Base-by-base conservation (phyloP, 2,797 vertebrate species). In the Tolypeutes matacus region DNA sequence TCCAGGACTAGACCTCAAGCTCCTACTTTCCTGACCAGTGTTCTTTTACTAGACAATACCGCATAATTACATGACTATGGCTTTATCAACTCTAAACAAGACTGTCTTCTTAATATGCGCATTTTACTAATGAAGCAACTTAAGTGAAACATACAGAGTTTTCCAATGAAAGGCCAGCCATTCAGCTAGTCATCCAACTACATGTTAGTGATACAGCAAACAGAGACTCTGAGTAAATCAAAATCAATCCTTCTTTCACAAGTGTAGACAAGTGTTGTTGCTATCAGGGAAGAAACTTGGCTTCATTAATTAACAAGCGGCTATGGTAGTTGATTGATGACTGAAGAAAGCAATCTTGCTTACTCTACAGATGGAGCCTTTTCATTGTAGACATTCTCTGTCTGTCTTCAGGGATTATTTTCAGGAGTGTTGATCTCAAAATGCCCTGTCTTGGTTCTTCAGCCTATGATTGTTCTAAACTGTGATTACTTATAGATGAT, bases 291-390 rank as follows among this genome's bases (percentile, higher is more conserved):
- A 95, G 93, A 98, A 95, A 95, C 96, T 75, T 92, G 96, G 95
- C 95, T 97, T 97, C 96, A 97, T 98, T 98, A 97, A 98, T 98
- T 97, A 97, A 97, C 94, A 97, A 87, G 96, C 96, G 97, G 92
- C 85, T 93, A 72, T 94, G 91, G 67, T 93, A 86, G 69, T 84
- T 96, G 97, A 96, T 76, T 98, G 96, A 97, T 96, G 98, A 91
- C 67, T 81, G 90, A 98, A 96, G 84, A 97, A 97, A 98, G 81
- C 76, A 14, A 1, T 15, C 75, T 96, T 96, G 81, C 80, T 96
- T 70, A 95, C 73, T 97, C 60, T 60, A 31, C 20, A 77, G 46
- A 75, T 93, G 69, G 53, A 93, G 81, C 31, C 42, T 58, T 97
- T 97, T 96, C 91, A 72, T 96, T 98, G 94, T 88, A 96, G 95